Base-by-base conservation (phyloP, 2,888 invertebrate species). In the Callinectes sapidus region DNA sequence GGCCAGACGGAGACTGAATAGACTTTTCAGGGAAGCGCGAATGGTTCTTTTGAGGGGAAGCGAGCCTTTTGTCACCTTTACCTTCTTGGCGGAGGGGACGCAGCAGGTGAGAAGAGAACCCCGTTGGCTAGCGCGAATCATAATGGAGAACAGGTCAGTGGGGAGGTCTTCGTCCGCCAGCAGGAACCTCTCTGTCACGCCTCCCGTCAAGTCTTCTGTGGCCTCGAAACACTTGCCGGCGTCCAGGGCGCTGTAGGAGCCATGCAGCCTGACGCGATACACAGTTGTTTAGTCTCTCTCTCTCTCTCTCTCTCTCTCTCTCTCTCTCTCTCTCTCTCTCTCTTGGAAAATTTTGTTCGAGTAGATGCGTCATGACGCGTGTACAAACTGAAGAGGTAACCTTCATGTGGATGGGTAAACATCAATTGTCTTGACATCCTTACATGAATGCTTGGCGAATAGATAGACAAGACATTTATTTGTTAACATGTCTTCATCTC, bases 161-260 rank as follows among this genome's bases (percentile, higher is more conserved):
- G 89, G 81, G 13, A 77, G 55, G 13, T 28, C 88, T n/a, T 89
- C 92, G 18, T 48, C 39, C 54, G 35, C 42, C 81, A 92, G 85
- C 16, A 55, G 85, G 32, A 92, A 92, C 86, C 92, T 61, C 89
- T 92, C 92, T 81, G 92, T 92, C 81, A 92, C 92, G 39, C 92
- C 92, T 42, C 92, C 92, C 13, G 89, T 85, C 92, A 92, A 61
- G 61, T 92, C 92, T 42, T 92, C 92, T 0, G 92, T 92, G 28
- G 92, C 92, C 86, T 92, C 92, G 86, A 81, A 92, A 85, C 89
- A 55, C 85, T 92, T 92, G n/a, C 92, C 92, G n/a, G 89, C 81
- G 86, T 89, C 48, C 55, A 92, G 85, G 61, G 89, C 81, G 35
- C 92, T 89, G 85, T 92, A 92, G 28, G 92, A 92, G 3, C 92